Base-by-base conservation (phyloP, 2,113 vertebrate species). In the Hiodon alosoides region DNA sequence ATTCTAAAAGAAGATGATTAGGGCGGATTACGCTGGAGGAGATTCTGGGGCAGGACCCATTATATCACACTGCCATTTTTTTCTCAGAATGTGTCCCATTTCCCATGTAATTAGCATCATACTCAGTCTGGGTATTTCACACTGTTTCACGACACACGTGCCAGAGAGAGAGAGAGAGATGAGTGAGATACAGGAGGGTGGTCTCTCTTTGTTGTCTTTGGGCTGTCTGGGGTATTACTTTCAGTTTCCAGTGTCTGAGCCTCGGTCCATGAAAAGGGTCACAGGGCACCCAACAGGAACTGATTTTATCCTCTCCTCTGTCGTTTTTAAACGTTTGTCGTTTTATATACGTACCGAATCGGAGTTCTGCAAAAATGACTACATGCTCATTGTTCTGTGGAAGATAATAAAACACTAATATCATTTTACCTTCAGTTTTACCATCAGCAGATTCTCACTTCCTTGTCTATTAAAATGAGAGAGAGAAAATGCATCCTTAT, bases 191-290 rank as follows among this genome's bases (percentile, higher is more conserved):
- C n/a, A 6, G 53, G 64, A 67, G 67, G 69, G 78, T 59, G 72
- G 4, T 48, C 46, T 67, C 17, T 76, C 69, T 77, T 67, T 80
- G 75, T 81, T 80, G 77, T 80, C 73, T 80, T 76, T 77, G 60
- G 76, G 64, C 67, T 78, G 76, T 81, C 79, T 77, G 52, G 79
- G 75, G 77, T 71, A 76, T 83, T 79, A 80, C 64, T 83, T 79
- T 79, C 80, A 82, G 76, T 81, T 75, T 78, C 52, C 75, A 71
- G 68, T 74, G 76, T 66, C 48, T 55, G 7, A 65, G 77, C 80
- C 79, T 48, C 8, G 52, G 79, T 78, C 77, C 31, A 50, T 66
- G 71, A 74, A 58, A 62, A 66, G 77, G 79, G 80, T 81, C 78
- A 78, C 60, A 70, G 78, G 54, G 53, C 73, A 61, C 68, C 78